Evolutionary conservation across 2,113 vertebrate genomes (phyloP).

Genomic region (Phrynocephalus versicolor): DNA sequence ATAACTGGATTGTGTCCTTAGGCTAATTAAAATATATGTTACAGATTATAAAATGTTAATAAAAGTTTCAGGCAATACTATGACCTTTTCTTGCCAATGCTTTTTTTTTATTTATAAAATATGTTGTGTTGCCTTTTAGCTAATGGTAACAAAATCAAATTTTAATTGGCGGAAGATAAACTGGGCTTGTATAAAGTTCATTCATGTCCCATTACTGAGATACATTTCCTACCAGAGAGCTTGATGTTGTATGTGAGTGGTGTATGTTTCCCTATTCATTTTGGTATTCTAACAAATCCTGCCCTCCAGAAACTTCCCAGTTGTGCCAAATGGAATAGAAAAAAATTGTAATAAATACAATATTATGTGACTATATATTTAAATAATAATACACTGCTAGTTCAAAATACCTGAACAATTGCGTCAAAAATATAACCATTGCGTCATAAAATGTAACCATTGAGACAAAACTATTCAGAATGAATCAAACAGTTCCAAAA

Average conservation of each 20-base stretch:
- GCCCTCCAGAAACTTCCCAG: not conserved
- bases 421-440: too few relatives aligned
- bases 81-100: not conserved
- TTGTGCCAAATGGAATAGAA: not conserved
- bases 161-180: not conserved
- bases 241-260: not conserved
- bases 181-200: not conserved
- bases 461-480: not conserved
- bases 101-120: not conserved
- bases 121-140: not conserved
- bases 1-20: not conserved
- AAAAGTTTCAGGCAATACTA: not conserved
- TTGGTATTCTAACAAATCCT: not conserved
- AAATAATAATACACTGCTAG: not conserved
- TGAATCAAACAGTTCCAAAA: not conserved
- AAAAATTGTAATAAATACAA: not conserved
- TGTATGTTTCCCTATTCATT: not conserved
- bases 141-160: not conserved
- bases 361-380: not conserved
- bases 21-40: not conserved
- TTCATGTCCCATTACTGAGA: not conserved
- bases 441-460: not conserved
- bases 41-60: not conserved
- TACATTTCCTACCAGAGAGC: not conserved
- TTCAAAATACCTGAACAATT: not conserved